Conservation (phyloP, 2,113 vertebrate species). For the Nicator chloris region DNA sequence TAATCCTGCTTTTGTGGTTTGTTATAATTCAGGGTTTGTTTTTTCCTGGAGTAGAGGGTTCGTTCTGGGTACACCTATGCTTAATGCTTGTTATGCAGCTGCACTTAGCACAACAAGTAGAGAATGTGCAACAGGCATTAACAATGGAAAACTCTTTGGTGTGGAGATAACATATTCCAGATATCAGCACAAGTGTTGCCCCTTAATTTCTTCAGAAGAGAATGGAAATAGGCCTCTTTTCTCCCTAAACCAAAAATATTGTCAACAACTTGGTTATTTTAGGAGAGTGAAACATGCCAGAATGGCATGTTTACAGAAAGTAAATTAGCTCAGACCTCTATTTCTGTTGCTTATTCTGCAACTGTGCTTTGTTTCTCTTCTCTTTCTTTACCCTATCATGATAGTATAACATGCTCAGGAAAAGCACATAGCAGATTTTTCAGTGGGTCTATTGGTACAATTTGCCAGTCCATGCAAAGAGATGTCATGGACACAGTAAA, state of each 20-base stretch:
- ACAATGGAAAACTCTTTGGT: not conserved
- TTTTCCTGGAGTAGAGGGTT: not conserved
- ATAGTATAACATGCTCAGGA: not conserved
- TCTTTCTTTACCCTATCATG: not conserved
- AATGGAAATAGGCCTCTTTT: not conserved
- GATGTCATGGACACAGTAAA: not conserved
- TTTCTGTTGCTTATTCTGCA: not conserved
- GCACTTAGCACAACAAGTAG: constrained; percentile 6
- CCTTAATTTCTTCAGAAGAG: constrained; percentile 17
- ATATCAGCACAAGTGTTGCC: not conserved
- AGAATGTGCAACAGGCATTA: not conserved
- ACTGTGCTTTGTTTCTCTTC: not conserved
- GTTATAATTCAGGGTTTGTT: not conserved
- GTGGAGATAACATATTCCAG: constrained; percentile 1
- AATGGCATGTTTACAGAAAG: constrained; percentile 1
- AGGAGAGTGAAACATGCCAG: constrained; percentile 28
- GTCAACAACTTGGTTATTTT: not conserved
- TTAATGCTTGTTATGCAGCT: not conserved
- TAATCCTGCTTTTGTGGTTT: not conserved
- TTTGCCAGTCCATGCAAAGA: not conserved
- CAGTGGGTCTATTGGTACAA: not conserved
- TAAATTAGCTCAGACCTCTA: not conserved
- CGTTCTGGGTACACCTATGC: not conserved
- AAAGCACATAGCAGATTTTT: not conserved
- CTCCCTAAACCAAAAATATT: not conserved